phyloP scores from a whole-genome alignment of 2,113 vertebrate species.

The Thunnus maccoyii region DNA sequence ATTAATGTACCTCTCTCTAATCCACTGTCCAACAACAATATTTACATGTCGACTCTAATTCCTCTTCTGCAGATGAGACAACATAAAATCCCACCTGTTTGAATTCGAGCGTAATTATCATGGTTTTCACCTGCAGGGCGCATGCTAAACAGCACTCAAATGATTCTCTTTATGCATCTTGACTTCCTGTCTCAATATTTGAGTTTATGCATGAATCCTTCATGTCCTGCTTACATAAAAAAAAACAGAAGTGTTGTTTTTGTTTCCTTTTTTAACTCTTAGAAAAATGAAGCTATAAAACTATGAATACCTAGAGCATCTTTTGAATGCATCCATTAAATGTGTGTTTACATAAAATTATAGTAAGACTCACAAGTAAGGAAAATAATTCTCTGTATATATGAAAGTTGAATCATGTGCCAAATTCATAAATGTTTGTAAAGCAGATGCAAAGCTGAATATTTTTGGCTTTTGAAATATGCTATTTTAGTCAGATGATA shows the following conservation, averaged over 20 bases:
- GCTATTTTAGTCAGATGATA: constrained; percentile 39
- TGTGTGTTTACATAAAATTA: not conserved
- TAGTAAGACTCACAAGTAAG: no score
- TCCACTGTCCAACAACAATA: constrained; percentile 54
- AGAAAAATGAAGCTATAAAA: not conserved
- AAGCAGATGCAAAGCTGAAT: constrained; percentile 13
- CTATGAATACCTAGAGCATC: not conserved
- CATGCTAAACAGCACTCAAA: constrained; percentile 41
- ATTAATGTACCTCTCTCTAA: constrained; percentile 50
- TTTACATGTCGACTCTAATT: constrained; percentile 46
- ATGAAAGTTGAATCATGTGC: not conserved
- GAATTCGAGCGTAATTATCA: constrained; percentile 47
- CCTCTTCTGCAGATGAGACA: constrained; percentile 43
- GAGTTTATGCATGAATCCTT: constrained; percentile 40
- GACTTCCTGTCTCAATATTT: constrained; percentile 58
- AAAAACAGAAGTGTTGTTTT: not conserved
- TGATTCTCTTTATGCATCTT: constrained; percentile 41
- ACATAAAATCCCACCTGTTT: constrained; percentile 62
- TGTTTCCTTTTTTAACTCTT: not conserved
- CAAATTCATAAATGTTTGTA: constrained; percentile 6
- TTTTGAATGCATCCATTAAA: constrained; percentile 3
- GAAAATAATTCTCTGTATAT: not conserved
- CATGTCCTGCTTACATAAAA: constrained; percentile 1
- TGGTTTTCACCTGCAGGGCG: constrained; percentile 49
- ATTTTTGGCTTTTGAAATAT: constrained; percentile 28